Evolutionary conservation across 23 tunicate genomes (phyloP).

Genomic region (Botrylloides violaceus): DNA sequence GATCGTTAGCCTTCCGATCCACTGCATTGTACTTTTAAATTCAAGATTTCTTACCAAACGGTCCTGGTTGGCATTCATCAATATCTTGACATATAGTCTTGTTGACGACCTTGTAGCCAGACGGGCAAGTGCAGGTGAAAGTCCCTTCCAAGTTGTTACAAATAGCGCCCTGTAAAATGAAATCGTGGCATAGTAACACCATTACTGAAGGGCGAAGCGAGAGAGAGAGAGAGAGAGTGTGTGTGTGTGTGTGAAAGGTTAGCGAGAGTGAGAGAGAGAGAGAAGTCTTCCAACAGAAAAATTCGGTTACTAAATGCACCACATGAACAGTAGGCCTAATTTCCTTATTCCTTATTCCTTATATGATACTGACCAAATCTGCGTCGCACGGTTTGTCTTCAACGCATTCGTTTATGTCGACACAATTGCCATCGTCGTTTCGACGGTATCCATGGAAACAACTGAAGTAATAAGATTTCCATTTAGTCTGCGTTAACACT

Average conservation of each 20-base stretch:
- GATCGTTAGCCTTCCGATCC: too few relatives aligned
- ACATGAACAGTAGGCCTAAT: too few relatives aligned
- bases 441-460: conserved; percentile 47
- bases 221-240: too few relatives aligned
- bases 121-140: conserved; percentile 62
- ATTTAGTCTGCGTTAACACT: too few relatives aligned
- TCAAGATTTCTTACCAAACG: neutral
- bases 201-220: too few relatives aligned
- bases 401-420: conserved; percentile 60
- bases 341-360: too few relatives aligned
- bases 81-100: conserved; percentile 45
- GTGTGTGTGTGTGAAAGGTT: too few relatives aligned
- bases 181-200: too few relatives aligned
- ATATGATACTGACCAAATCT: conserved; percentile 5
- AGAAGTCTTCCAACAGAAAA: too few relatives aligned
- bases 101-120: conserved; percentile 62
- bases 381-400: conserved; percentile 45
- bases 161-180: conserved; percentile 27
- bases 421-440: conserved; percentile 24
- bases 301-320: too few relatives aligned
- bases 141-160: conserved; percentile 51
- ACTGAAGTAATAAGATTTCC: conserved; percentile 27
- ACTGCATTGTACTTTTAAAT: too few relatives aligned
- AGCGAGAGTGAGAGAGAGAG: too few relatives aligned
- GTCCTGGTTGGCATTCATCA: conserved; percentile 44